Conservation (phyloP, 2,888 invertebrate species). For the Mimas tiliae region DNA sequence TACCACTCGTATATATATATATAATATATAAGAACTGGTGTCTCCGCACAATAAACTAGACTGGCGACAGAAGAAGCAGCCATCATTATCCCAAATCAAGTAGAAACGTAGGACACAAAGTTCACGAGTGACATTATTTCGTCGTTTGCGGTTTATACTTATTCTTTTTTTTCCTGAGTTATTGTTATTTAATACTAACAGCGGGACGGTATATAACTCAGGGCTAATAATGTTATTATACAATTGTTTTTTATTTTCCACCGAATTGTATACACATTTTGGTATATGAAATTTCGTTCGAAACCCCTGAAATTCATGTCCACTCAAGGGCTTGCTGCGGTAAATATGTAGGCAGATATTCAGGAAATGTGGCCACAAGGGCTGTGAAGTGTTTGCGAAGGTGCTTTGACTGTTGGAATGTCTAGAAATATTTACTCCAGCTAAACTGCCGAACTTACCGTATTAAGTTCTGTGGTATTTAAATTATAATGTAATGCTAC, state of each 20-base stretch:
- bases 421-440: neutral
- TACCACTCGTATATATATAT: too few relatives aligned
- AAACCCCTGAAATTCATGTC: neutral
- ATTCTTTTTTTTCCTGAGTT: neutral
- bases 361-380: too few relatives aligned
- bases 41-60: neutral
- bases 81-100: neutral
- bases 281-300: neutral
- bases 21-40: too few relatives aligned
- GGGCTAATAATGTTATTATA: too few relatives aligned
- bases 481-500: neutral
- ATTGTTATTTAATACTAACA: neutral
- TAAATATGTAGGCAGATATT: neutral
- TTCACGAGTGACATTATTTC: neutral
- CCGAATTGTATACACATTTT: neutral
- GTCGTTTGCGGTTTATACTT: neutral
- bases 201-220: too few relatives aligned
- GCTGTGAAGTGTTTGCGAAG: neutral
- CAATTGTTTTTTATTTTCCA: too few relatives aligned
- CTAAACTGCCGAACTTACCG: too few relatives aligned
- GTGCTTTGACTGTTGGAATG: neutral
- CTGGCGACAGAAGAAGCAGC: neutral
- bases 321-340: neutral
- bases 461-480: too few relatives aligned
- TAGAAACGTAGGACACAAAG: neutral